These are phyloP conservation scores for Thaumatotibia leucotreta DNA, from an alignment of 1,140 invertebrate genomes.

Conservation along the genomic window DNA sequence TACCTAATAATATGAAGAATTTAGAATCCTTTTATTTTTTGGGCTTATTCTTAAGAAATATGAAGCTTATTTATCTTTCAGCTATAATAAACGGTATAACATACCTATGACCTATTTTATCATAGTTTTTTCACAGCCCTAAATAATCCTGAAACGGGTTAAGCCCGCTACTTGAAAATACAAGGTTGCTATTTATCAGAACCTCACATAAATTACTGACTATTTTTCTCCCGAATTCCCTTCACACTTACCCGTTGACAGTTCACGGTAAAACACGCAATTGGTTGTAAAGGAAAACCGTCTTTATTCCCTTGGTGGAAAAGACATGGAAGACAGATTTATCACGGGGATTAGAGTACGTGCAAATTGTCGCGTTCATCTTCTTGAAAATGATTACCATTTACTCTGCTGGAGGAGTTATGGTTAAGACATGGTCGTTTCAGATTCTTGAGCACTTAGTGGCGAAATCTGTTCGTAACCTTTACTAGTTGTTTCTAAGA, in stretches of 20 bases:
- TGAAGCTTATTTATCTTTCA: no score
- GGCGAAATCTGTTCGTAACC: neutral
- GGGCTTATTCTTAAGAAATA: no score
- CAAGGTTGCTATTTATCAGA: neutral
- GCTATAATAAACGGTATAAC: no score
- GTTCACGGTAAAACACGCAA: neutral
- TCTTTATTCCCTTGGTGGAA: neutral
- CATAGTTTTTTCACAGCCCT: neutral
- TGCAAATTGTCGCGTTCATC: neutral
- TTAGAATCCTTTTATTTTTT: no score
- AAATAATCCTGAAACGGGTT: neutral
- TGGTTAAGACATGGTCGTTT: neutral
- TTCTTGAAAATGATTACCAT: conserved; percentile 3
- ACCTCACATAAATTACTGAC: neutral
- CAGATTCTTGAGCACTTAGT: neutral
- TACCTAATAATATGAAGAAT: no score
- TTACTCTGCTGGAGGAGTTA: neutral
- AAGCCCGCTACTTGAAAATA: neutral
- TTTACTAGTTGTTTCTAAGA: no score
- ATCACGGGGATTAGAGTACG: neutral
- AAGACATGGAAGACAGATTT: neutral
- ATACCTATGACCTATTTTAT: no score
- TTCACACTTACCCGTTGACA: conserved; percentile 1
- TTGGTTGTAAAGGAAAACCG: neutral
- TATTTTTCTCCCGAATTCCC: neutral